Evolutionary conservation across 2,113 vertebrate species (phyloP), one percentile per base, ranked within the genome.

Genomic region (Macroglossus sobrinus): DNA sequence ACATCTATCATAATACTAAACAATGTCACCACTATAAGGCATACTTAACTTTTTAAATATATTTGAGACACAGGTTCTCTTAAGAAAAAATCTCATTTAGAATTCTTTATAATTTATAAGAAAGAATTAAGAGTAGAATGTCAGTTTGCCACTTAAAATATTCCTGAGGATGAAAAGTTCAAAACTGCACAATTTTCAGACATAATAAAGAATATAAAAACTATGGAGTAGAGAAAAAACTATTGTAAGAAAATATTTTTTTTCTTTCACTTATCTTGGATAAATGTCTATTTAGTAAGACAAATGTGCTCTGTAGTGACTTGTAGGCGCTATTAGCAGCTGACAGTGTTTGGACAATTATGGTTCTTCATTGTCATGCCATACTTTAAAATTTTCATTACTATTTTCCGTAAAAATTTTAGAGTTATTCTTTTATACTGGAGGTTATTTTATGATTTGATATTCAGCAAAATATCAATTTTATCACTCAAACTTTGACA

Each of bases 41-140:
- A 76, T 22, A 93, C 74, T 81, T 79, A 94, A 80, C 35, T 64
- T 81, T 89, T 92, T 76, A 89, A 66, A 33, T 94, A 63, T 82
- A 81, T 89, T 71, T 92, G n/a, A 92, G 33, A 19, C 47, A 38
- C 61, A 33, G 78, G 6, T 66, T 94, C 26, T 82, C 78, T 90
- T 35, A 90, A 90, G 75, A 88, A 78, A 81, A 87, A 40, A 8
- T 75, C 11, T 24, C 35, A 75, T 30, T 84, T 93, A 57, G 22
- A 78, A 59, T 50, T 93, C 66, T 74, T 87, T 35, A 89, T 15
- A 80, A 87, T 16, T 80, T 80, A 69, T 89, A n/a, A 76, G 13
- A 81, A 79, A 59, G 12, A 82, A 55, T 84, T 79, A 84, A 89
- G 40, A 89, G 45, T n/a, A 94, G 40, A 74, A 8, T 80, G 69